Evolutionary conservation across 2,113 vertebrate species (phyloP).

Genomic region (Cranoglanis bouderius): DNA sequence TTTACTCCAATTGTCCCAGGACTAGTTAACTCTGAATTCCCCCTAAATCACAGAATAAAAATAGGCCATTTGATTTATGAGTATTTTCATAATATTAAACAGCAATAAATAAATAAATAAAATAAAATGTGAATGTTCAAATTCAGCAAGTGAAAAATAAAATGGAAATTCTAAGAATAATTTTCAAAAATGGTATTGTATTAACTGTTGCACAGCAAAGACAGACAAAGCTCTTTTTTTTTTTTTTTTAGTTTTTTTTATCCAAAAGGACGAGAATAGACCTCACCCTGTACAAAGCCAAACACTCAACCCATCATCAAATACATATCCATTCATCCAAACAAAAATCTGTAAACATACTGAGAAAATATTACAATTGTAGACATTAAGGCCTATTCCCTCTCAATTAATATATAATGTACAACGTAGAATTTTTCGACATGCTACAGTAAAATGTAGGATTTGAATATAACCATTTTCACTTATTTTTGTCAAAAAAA

Average conservation of each 20-base stretch:
- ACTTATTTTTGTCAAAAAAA: constrained; percentile 58
- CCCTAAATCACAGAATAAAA: not conserved
- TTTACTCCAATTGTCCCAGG: not conserved
- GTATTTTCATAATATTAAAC: not conserved
- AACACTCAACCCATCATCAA: constrained; percentile 51
- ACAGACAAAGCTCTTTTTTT: not conserved
- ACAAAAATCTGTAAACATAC: constrained; percentile 64
- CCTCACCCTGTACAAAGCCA: constrained; percentile 61
- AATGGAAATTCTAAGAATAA: not conserved
- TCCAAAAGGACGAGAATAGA: constrained; percentile 41
- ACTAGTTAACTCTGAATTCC: not conserved
- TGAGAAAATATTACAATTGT: constrained; percentile 71
- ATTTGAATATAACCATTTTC: constrained; percentile 66
- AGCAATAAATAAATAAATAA: not conserved
- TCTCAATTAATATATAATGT: constrained; percentile 62
- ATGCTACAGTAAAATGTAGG: constrained; percentile 92
- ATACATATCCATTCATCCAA: constrained; percentile 52
- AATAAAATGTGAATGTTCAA: not conserved
- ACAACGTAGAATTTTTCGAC: constrained; percentile 92
- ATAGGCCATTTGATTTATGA: not conserved
- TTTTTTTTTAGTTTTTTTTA: constrained; percentile 22
- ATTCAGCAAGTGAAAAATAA: not conserved
- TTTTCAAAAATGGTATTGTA: not conserved
- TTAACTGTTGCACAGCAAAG: not conserved
- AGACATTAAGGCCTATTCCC: constrained; percentile 74